Evolutionary conservation across 2,113 vertebrate species (phyloP), one percentile per base, ranked within the genome.

Genomic region (Pangasianodon gigas): DNA sequence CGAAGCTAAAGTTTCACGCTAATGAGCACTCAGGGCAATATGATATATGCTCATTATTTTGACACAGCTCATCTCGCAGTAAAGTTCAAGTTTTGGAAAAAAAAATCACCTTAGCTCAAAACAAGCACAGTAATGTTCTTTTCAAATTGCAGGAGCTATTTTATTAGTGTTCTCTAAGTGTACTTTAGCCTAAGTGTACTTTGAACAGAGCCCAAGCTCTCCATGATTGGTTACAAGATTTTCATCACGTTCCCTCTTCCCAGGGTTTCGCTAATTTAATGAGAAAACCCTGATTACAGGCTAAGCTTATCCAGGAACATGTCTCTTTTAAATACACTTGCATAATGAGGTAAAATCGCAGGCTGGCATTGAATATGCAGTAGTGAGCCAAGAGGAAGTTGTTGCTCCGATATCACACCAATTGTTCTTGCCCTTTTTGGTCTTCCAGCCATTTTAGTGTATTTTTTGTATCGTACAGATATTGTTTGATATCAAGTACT

Each of bases 321-420:
- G 84, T 91, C 89, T 19, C 88, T 74, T 90, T 88, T 92, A 92
- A 91, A 80, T 90, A 88, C 48, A 88, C 91, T 67, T 71, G 77
- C 88, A 90, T 93, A 92, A 93, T 93, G 85, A 82, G 85, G 87
- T 84, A 69, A 93, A 93, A 93, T 92, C 74, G 80, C 85, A 88
- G 74, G 75, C 89, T 85, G 88, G 83, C 54, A 62, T 81, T 92
- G 93, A 95, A 93, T 93, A 65, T 60, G 48, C 85, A 79, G 71
- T 83, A 88, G 87, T 90, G 89, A 90, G 90, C 92, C 90, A 90
- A 85, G 84, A 87, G 92, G 93, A 94, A 95, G 92, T 93, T 89
- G 82, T 94, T 94, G 32, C 90, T 75, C 85, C 88, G 91, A 93
- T 94, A 93, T 92, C 88, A 87, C 91, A 87, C 89, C 77, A 92